These are phyloP conservation scores for Manacus vitellinus DNA, from an alignment of 2,113 vertebrate genomes.

Conservation along the genomic window DNA sequence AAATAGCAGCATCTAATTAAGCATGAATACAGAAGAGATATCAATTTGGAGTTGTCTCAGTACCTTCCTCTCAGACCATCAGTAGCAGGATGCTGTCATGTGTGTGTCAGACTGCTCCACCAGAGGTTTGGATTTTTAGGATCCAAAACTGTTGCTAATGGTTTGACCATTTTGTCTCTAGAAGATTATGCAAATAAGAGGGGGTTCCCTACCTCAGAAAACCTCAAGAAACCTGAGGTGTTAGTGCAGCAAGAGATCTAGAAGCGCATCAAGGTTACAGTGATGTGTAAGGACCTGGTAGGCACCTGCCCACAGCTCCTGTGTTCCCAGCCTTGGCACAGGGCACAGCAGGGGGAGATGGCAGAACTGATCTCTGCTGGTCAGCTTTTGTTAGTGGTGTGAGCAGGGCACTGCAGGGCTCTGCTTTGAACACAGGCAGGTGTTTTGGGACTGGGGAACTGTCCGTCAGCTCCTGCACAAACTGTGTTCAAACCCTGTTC, in stretches of 20 bases:
- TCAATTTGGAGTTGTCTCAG: background rate
- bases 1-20: too few species aligned
- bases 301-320: background rate
- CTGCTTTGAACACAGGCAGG: accelerated
- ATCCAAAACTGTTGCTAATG: background rate
- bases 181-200: background rate
- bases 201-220: background rate
- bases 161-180: background rate
- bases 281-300: background rate
- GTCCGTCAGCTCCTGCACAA: background rate
- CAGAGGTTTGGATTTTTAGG: background rate
- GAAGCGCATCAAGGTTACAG: accelerated
- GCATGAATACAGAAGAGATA: background rate
- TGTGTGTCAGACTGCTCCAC: background rate
- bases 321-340: background rate
- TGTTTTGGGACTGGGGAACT: background rate
- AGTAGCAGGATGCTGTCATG: background rate
- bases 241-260: background rate
- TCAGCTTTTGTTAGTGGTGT: background rate
- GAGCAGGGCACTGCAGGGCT: background rate
- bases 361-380: background rate
- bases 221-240: background rate
- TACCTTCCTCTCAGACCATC: background rate
- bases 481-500: background rate
- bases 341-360: accelerated